Evolutionary conservation across 2,888 invertebrate species (phyloP).

Genomic region (Calameuta pallipes): DNA sequence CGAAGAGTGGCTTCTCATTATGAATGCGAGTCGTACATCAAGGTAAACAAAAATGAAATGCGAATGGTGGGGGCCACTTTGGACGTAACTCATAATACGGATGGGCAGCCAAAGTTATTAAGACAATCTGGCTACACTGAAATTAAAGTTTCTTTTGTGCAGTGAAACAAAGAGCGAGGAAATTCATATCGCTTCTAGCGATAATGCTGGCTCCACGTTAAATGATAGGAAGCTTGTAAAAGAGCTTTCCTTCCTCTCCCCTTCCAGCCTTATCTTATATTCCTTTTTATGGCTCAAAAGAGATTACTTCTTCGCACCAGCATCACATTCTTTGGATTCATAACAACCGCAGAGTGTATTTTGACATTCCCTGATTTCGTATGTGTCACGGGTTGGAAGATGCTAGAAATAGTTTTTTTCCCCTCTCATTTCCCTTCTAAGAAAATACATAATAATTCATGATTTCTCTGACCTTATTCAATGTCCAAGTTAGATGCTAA

Average conservation of each 20-base stretch:
- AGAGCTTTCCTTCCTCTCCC: background rate
- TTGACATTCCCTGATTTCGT: background rate
- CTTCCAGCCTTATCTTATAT: background rate
- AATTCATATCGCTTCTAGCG: constrained; percentile 4
- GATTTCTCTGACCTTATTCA: too few species aligned
- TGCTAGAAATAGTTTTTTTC: too few species aligned
- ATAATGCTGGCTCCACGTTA: background rate
- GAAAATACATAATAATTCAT: too few species aligned
- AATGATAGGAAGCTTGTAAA: constrained; percentile 1
- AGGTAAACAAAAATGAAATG: constrained; percentile 12
- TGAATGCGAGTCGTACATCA: constrained; percentile 2
- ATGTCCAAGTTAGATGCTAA: too few species aligned
- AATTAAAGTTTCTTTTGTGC: constrained; percentile 23
- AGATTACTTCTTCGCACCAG: background rate
- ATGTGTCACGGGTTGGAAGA: too few species aligned
- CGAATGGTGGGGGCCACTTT: background rate
- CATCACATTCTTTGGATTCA: background rate
- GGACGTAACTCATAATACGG: constrained; percentile 12
- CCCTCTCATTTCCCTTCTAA: too few species aligned
- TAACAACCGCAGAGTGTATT: background rate
- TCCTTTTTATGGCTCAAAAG: background rate
- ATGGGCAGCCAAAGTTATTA: constrained; percentile 16
- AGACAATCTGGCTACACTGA: constrained; percentile 21
- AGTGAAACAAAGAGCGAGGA: constrained; percentile 14
- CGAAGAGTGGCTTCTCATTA: background rate